These are phyloP conservation scores for Aix galericulata DNA, from an alignment of 2,113 vertebrate species.

Conservation along the genomic window DNA sequence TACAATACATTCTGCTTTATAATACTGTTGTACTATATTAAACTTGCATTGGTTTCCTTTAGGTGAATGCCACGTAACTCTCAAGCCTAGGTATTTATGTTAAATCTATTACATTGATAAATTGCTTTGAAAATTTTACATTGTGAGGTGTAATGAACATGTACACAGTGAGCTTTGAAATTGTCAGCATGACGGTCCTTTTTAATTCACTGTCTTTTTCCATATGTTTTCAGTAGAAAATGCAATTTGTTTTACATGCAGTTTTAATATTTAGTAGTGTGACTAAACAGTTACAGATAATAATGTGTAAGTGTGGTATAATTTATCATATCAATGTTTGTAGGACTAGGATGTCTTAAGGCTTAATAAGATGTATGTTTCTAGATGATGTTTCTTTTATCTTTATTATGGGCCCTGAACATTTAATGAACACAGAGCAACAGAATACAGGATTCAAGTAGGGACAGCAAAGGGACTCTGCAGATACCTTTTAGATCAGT, in stretches of 20 bases:
- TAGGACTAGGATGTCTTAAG: neutral
- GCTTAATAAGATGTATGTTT: neutral
- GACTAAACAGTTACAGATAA: neutral
- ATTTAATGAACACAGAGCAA: neutral
- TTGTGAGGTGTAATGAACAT: neutral
- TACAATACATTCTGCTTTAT: neutral
- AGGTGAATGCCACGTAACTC: neutral
- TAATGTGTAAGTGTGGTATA: neutral
- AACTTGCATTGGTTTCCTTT: neutral
- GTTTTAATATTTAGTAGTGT: neutral
- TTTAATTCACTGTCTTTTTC: constrained; percentile 7
- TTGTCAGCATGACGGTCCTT: neutral
- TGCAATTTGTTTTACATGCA: constrained; percentile 6
- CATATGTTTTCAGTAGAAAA: neutral
- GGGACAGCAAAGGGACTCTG: neutral
- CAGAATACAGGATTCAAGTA: neutral
- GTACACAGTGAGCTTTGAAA: neutral
- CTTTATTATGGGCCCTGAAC: neutral
- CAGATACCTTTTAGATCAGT: neutral
- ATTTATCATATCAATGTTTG: neutral
- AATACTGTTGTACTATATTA: neutral
- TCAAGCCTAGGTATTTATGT: neutral
- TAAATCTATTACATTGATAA: neutral
- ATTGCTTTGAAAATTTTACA: neutral
- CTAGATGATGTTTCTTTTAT: neutral